These are phyloP conservation scores for Hirtodrosophila trivittata DNA, from an alignment of 2,888 invertebrate species.

Conservation along the genomic window DNA sequence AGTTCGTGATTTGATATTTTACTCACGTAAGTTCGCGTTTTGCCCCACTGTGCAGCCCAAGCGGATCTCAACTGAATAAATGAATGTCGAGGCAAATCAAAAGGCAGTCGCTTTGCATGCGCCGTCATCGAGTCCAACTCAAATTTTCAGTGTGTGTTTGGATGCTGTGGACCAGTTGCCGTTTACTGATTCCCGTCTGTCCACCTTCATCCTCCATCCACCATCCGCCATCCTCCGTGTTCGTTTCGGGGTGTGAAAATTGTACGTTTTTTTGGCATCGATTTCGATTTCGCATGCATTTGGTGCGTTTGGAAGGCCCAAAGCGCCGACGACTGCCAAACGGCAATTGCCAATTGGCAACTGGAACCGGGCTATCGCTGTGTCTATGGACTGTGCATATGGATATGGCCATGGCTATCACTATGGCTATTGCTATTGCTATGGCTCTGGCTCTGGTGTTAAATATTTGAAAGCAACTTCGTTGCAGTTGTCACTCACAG, in stretches of 20 bases:
- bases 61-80: conserved; percentile 49
- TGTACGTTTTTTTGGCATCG: conserved; percentile 49
- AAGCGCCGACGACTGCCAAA: background rate
- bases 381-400: background rate
- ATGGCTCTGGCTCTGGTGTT: conserved; percentile 52
- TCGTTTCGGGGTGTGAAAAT: conserved; percentile 54
- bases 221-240: background rate
- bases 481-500: conserved; percentile 70
- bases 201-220: conserved; percentile 1
- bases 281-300: conserved; percentile 65
- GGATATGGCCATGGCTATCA: conserved; percentile 1
- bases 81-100: conserved; percentile 49
- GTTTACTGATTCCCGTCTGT: background rate
- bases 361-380: background rate
- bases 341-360: background rate
- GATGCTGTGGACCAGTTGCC: conserved; percentile 19
- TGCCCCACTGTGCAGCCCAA: background rate
- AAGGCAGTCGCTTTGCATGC: conserved; percentile 36
- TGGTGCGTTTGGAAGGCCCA: conserved; percentile 52
- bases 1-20: no score
- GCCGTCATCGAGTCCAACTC: conserved; percentile 2
- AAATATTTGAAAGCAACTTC: conserved; percentile 73
- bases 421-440: conserved; percentile 15
- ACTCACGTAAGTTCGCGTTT: background rate
- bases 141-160: background rate